Conservation (phyloP, 2,888 invertebrate genomes). For the Eucera pruinosa region DNA sequence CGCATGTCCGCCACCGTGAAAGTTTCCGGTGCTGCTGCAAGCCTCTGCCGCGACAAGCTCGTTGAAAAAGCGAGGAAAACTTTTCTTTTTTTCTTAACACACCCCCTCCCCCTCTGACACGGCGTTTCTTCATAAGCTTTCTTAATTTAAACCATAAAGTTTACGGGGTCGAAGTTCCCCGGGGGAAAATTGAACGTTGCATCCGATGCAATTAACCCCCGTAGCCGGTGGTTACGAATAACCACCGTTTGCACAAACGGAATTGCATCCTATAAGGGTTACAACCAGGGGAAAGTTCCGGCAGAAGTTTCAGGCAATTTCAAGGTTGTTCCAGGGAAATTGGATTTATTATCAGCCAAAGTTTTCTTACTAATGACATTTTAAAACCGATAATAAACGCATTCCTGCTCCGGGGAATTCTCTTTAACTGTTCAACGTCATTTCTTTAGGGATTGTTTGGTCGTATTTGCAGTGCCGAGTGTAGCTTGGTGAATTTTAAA, state of each 20-base stretch:
- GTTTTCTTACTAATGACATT: conserved; percentile 39
- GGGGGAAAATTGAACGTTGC: conserved; percentile 66
- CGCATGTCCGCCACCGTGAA: conserved; percentile 22
- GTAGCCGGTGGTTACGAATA: conserved; percentile 49
- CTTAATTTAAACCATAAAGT: conserved; percentile 67
- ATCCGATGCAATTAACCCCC: conserved; percentile 66
- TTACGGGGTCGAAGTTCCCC: conserved; percentile 42
- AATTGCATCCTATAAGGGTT: conserved; percentile 44
- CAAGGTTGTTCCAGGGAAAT: conserved; percentile 62
- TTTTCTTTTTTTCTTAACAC: conserved; percentile 4
- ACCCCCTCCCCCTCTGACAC: conserved; percentile 15
- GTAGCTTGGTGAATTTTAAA: too few relatives aligned
- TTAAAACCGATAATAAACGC: conserved; percentile 43
- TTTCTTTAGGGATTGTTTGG: too few relatives aligned
- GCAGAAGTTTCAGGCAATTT: conserved; percentile 54
- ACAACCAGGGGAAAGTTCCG: conserved; percentile 20
- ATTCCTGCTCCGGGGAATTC: neutral
- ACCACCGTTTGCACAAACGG: conserved; percentile 41
- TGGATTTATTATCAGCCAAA: conserved; percentile 55
- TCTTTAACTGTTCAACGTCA: conserved; percentile 18
- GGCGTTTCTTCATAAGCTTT: conserved; percentile 66
- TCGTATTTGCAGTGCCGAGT: too few relatives aligned
- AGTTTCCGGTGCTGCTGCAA: conserved; percentile 36
- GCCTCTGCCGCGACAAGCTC: conserved; percentile 24
- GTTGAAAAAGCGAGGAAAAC: conserved; percentile 22